Evolutionary conservation across 2,888 invertebrate species (phyloP).

Genomic region (Helleia helle): DNA sequence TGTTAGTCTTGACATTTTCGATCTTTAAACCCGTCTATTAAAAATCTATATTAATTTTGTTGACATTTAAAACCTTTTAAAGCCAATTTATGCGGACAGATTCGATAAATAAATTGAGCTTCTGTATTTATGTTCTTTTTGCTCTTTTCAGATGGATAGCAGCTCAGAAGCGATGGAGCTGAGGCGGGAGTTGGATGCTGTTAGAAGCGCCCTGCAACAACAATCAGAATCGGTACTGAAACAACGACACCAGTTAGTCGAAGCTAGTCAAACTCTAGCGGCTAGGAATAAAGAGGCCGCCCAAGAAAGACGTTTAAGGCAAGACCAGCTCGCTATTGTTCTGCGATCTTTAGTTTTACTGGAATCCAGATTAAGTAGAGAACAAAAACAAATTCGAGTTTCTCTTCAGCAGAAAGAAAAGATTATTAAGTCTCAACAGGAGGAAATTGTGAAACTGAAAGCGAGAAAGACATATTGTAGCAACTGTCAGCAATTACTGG

Average conservation of each 20-base stretch:
- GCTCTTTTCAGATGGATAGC: conserved; percentile 77
- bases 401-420: conserved; percentile 81
- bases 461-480: conserved; percentile 64
- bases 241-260: conserved; percentile 79
- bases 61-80: conserved; percentile 21
- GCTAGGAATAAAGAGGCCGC: conserved; percentile 75
- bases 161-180: conserved; percentile 75
- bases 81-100: background rate
- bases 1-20: conserved; percentile 42
- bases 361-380: conserved; percentile 81
- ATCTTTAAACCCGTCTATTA: conserved; percentile 28
- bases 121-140: conserved; percentile 17
- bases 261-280: conserved; percentile 75
- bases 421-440: conserved; percentile 79
- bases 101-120: no score
- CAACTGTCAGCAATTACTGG: conserved; percentile 65
- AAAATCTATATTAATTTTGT: conserved; percentile 23
- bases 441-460: conserved; percentile 79
- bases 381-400: conserved; percentile 80
- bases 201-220: conserved; percentile 77
- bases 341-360: conserved; percentile 80
- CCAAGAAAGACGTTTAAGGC: conserved; percentile 76
- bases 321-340: conserved; percentile 81
- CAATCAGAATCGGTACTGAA: conserved; percentile 76
- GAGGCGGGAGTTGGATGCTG: conserved; percentile 77